Base-by-base conservation (phyloP, 2,797 vertebrate species). In the Neopelma chrysocephalum region DNA sequence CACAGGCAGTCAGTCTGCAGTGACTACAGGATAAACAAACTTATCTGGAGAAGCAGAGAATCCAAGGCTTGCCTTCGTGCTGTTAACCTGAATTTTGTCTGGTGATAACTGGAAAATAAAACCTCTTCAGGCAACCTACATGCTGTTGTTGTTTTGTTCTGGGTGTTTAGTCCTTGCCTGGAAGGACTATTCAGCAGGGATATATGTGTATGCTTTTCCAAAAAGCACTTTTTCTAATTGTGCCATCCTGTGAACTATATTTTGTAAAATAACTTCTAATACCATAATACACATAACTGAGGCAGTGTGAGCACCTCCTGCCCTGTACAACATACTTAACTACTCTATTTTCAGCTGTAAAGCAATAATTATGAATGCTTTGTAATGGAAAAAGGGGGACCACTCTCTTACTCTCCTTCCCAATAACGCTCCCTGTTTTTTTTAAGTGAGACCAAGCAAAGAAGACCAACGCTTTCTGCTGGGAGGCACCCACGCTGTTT, bases 141-240 rank as follows among this genome's bases (percentile, higher is more conserved):
- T 11, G 14, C 25, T 48, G 29, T 48, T 64, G 15, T 27, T 10
- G 16, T 31, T 72, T 57, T 56, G 17, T 22, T 77, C 26, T 43
- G 54, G 6, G 38, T 68, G 40, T 53, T 84, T 31, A 78, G n/a
- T 8, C 54, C 70, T 54, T 62, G 11, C 19, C 38, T 32, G 17
- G 56, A 86, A 71, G 27, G 25, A 22, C 12, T 40, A 4, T 19
- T 60, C 29, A 56, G n/a, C 25, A 60, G 12, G 15, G 32, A 78
- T 26, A 15, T 1, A 34, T 0, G 0, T 9, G 34, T 4, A 12
- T 8, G 3, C 1, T 54, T 42, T 65, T 50, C 77, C 8, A 9
- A 36, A 61, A 87, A 47, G 2, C 20, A 34, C 14, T n/a, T 83
- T 17, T 23, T 75, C 23, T 56, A 68, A 22, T 3, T 45, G 53